phyloP scores from a whole-genome alignment of 1,140 invertebrate genomes.

The Drosophila cardini region DNA sequence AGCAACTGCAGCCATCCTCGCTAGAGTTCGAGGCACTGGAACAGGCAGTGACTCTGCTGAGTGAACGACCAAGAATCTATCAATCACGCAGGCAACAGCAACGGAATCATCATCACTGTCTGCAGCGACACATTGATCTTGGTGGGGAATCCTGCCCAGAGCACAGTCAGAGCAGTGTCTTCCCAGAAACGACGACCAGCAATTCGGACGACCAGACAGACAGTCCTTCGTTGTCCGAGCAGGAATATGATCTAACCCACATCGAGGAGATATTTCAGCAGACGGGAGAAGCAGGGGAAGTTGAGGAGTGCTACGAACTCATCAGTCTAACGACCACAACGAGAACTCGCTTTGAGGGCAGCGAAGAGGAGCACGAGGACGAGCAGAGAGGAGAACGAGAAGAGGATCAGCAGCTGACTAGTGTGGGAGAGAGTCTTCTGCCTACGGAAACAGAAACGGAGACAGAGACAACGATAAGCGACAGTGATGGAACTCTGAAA shows the following conservation, averaged over 20 bases:
- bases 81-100: conserved; percentile 71
- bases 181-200: conserved; percentile 81
- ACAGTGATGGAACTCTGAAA: conserved; percentile 66
- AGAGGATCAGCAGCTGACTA: background rate
- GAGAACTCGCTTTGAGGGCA: conserved; percentile 74
- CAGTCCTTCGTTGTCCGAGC: conserved; percentile 75
- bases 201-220: conserved; percentile 81
- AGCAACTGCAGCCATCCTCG: conserved; percentile 64
- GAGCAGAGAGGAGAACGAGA: conserved; percentile 4
- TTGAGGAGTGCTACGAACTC: conserved; percentile 72
- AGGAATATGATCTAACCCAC: conserved; percentile 76
- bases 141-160: conserved; percentile 78
- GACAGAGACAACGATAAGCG: conserved; percentile 32
- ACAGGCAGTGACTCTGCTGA: conserved; percentile 62
- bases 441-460: conserved; percentile 32
- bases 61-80: conserved; percentile 75
- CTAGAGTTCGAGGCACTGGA: conserved; percentile 74
- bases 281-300: conserved; percentile 23
- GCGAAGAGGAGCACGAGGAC: conserved; percentile 52
- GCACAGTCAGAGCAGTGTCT: conserved; percentile 79
- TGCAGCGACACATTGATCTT: conserved; percentile 57
- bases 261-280: conserved; percentile 79
- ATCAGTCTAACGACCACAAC: conserved; percentile 78
- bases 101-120: conserved; percentile 45
- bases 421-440: conserved; percentile 24